A percentile compares a stretch with the other conserved stretches of the same genome.
phyloP scores from a whole-genome alignment of 2,797 vertebrate species.

The Pantherophis vulpinus region DNA sequence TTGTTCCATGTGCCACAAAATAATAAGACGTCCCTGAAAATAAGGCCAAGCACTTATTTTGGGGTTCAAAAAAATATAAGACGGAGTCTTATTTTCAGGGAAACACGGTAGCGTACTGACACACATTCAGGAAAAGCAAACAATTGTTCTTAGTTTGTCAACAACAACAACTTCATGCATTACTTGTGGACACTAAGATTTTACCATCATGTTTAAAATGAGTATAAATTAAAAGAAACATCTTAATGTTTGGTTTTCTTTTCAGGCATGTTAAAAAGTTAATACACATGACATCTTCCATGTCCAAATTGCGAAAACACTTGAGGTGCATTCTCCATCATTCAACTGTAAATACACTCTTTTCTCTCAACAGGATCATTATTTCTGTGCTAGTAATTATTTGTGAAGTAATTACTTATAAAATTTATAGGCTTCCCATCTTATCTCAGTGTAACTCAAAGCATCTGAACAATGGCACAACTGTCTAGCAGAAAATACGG shows the following conservation, averaged over 20 bases:
- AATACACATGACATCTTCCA: not conserved
- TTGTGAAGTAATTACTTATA: not conserved
- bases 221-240: not conserved
- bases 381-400: slow-evolving; percentile 1
- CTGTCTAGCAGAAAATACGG: not conserved
- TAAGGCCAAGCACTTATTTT: no score
- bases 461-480: not conserved
- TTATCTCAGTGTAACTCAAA: not conserved
- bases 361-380: not conserved
- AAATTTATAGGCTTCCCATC: not conserved
- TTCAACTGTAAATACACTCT: not conserved
- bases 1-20: no score
- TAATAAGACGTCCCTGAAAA: no score
- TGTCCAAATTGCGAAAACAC: not conserved
- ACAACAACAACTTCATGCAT: not conserved
- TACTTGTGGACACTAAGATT: not conserved
- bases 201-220: not conserved
- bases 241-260: not conserved
- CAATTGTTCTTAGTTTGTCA: not conserved
- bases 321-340: not conserved
- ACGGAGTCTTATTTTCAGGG: no score
- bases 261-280: not conserved
- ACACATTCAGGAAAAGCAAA: not conserved
- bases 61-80: no score
- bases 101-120: not conserved